A percentile compares a stretch with the other conserved stretches of the same genome.
phyloP scores from a whole-genome alignment of 1,140 invertebrate species.

The Zaprionus africanus region DNA sequence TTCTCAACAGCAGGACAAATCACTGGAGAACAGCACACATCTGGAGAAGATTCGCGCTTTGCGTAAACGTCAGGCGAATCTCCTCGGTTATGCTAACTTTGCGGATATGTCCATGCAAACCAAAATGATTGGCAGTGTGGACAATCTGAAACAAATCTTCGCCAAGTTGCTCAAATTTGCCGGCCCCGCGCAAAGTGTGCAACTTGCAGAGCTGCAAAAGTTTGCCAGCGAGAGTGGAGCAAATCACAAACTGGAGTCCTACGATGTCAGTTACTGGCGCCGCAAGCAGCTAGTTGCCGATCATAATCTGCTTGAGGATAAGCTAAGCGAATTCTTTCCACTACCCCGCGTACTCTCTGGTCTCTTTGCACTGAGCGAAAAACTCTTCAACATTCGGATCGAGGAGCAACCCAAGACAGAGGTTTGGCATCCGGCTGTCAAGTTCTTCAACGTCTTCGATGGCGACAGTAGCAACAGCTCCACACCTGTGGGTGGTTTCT shows the following conservation, averaged over 20 bases:
- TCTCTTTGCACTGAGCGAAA: conserved; percentile 90
- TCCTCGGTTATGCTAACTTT: conserved; percentile 92
- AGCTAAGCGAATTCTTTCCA: conserved; percentile 93
- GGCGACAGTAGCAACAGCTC: conserved; percentile 85
- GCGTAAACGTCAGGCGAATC: conserved; percentile 89
- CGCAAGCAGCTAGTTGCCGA: conserved; percentile 88
- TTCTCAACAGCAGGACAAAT: conserved; percentile 87
- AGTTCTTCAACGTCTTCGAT: conserved; percentile 93
- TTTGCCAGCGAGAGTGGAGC: conserved; percentile 92
- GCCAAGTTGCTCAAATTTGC: conserved; percentile 88
- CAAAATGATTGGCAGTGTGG: conserved; percentile 95
- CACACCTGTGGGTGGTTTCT: conserved; percentile 91
- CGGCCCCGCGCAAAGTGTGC: conserved; percentile 89
- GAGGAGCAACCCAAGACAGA: conserved; percentile 88
- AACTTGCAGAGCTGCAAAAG: conserved; percentile 89
- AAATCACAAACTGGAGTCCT: conserved; percentile 88
- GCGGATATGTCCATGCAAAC: conserved; percentile 96
- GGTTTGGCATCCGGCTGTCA: conserved; percentile 94
- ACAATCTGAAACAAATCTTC: conserved; percentile 91
- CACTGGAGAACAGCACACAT: conserved; percentile 89
- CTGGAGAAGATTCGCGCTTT: conserved; percentile 91
- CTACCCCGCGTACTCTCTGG: conserved; percentile 90
- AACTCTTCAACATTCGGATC: conserved; percentile 93
- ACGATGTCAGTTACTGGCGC: conserved; percentile 95
- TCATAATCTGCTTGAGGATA: conserved; percentile 89